These are phyloP conservation scores for Sapajus apella DNA, from an alignment of 2,113 vertebrate genomes.

Conservation along the genomic window DNA sequence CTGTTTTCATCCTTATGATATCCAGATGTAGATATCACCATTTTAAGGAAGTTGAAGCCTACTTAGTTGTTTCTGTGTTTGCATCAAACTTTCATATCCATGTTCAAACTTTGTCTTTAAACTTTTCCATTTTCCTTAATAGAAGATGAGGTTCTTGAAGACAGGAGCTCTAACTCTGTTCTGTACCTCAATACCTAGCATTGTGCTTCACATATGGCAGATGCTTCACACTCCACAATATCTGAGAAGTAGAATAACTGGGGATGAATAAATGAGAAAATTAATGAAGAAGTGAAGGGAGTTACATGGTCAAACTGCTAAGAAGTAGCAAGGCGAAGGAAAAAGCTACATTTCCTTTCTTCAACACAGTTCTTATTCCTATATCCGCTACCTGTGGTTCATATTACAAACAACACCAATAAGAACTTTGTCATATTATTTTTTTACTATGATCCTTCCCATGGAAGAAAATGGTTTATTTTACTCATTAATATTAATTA, in stretches of 20 bases:
- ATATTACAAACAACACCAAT: neutral
- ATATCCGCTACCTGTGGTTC: rapidly evolving
- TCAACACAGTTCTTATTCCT: neutral
- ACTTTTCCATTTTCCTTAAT: neutral
- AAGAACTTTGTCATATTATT: neutral
- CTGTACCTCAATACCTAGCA: rapidly evolving
- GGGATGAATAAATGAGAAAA: neutral
- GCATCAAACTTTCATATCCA: neutral
- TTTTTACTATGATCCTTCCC: neutral
- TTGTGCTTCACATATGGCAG: rapidly evolving
- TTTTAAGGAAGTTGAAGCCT: neutral
- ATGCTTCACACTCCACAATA: rapidly evolving
- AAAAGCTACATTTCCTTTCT: rapidly evolving
- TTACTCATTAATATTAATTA: neutral
- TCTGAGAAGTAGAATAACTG: neutral
- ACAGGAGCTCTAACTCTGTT: neutral
- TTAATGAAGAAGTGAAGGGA: neutral
- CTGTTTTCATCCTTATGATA: neutral
- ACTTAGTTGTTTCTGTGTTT: neutral
- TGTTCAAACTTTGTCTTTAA: neutral
- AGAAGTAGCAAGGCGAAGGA: neutral
- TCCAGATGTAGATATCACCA: neutral
- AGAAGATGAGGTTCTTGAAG: neutral
- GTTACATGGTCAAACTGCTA: neutral
- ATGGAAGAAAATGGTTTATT: neutral